These are phyloP conservation scores for Arenaria interpres DNA, from an alignment of 2,113 vertebrate genomes.

Conservation along the genomic window DNA sequence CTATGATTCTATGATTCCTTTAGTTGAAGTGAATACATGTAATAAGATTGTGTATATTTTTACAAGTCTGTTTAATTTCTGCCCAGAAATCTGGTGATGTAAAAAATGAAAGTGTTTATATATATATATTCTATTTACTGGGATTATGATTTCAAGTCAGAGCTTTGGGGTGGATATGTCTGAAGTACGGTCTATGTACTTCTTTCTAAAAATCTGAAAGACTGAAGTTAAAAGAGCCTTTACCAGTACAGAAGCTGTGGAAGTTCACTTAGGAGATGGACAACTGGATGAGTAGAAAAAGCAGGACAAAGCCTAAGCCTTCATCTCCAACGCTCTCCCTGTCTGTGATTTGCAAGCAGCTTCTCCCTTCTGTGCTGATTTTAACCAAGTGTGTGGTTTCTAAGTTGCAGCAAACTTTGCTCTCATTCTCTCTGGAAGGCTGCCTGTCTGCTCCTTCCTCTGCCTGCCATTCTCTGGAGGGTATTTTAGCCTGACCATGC, in stretches of 20 bases:
- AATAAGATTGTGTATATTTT: neutral
- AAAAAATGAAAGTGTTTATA: neutral
- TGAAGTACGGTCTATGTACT: neutral
- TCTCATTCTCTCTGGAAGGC: neutral
- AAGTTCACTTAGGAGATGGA: neutral
- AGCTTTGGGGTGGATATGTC: neutral
- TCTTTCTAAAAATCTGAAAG: neutral
- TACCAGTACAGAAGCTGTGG: neutral
- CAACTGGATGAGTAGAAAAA: neutral
- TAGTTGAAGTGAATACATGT: neutral
- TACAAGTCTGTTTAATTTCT: neutral
- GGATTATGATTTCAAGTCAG: neutral
- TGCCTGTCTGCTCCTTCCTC: neutral
- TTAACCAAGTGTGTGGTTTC: neutral
- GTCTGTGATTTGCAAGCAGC: neutral
- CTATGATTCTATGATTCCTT: no score
- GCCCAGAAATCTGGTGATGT: neutral
- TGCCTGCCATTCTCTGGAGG: neutral
- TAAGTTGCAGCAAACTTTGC: neutral
- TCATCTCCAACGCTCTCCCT: neutral
- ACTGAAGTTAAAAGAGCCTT: neutral
- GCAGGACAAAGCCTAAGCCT: neutral
- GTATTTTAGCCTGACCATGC: neutral
- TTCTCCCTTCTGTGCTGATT: neutral
- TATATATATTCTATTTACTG: neutral